phyloP scores from a whole-genome alignment of 2,888 invertebrate species.

The Zeuzera pyrina region DNA sequence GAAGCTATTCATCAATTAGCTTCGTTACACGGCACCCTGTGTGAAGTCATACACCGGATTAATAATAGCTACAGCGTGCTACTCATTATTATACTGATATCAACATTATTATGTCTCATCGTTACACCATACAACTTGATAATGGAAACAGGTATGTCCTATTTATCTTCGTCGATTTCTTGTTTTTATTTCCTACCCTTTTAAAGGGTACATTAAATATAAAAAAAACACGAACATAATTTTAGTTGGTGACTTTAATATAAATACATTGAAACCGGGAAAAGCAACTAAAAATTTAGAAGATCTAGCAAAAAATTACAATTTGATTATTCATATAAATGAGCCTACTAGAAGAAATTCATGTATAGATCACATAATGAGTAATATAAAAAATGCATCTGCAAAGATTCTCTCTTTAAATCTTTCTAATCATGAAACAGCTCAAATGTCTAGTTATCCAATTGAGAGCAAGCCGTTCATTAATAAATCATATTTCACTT shows the following conservation, averaged over 20 bases:
- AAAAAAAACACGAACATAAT: not conserved
- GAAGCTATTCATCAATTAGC: conserved; percentile 63
- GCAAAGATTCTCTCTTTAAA: not conserved
- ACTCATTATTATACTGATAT: conserved; percentile 66
- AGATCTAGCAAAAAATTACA: conserved; percentile 1
- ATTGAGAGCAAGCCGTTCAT: not conserved
- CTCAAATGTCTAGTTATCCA: conserved; percentile 3
- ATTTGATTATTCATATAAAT: not conserved
- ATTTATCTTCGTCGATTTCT: no score
- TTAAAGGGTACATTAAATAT: no score
- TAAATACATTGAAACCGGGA: conserved; percentile 1
- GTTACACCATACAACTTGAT: conserved; percentile 76
- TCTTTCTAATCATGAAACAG: conserved; percentile 3
- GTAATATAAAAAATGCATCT: conserved; percentile 2
- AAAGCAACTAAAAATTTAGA: not conserved
- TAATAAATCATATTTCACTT: not conserved
- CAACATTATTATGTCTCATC: conserved; percentile 72
- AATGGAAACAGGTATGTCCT: conserved; percentile 66
- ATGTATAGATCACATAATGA: conserved; percentile 6
- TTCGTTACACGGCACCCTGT: conserved; percentile 62
- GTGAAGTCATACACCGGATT: conserved; percentile 64
- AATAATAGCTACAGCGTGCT: conserved; percentile 70
- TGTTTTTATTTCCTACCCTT: no score
- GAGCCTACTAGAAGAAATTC: not conserved
- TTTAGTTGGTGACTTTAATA: not conserved